These are phyloP conservation scores for Schlechtendalia chinensis DNA, from an alignment of 1,140 invertebrate species.

Conservation along the genomic window DNA sequence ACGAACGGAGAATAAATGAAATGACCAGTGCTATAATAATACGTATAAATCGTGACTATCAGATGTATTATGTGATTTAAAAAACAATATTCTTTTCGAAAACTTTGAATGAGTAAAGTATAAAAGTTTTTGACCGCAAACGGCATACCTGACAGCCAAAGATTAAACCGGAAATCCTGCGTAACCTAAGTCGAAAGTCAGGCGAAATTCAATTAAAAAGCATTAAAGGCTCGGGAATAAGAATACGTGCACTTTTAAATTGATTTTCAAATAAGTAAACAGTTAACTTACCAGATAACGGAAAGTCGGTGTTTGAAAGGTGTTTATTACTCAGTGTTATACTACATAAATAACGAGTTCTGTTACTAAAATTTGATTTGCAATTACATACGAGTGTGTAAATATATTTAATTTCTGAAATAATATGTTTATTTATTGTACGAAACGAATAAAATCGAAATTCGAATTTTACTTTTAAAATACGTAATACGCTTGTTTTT, in stretches of 20 bases:
- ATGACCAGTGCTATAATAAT: not conserved
- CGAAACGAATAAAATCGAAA: too few relatives aligned
- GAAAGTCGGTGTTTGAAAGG: too few relatives aligned
- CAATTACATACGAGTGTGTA: too few relatives aligned
- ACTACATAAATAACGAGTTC: too few relatives aligned
- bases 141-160: not conserved
- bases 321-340: too few relatives aligned
- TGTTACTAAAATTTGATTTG: too few relatives aligned
- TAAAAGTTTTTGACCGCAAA: conserved; percentile 31
- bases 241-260: conserved; percentile 9
- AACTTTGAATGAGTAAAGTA: not conserved
- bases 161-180: conserved; percentile 31
- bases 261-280: conserved; percentile 11
- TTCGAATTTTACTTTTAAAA: too few relatives aligned
- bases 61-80: not conserved
- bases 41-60: not conserved
- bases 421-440: too few relatives aligned
- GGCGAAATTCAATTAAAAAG: conserved; percentile 33
- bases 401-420: too few relatives aligned
- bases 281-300: not conserved
- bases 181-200: not conserved
- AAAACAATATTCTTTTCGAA: conserved; percentile 19
- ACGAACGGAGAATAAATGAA: not conserved
- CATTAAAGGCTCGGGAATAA: conserved; percentile 19
- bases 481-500: too few relatives aligned